These are phyloP conservation scores for Mormyrops attenuatus DNA, from an alignment of 2,797 vertebrate species.

Conservation along the genomic window DNA sequence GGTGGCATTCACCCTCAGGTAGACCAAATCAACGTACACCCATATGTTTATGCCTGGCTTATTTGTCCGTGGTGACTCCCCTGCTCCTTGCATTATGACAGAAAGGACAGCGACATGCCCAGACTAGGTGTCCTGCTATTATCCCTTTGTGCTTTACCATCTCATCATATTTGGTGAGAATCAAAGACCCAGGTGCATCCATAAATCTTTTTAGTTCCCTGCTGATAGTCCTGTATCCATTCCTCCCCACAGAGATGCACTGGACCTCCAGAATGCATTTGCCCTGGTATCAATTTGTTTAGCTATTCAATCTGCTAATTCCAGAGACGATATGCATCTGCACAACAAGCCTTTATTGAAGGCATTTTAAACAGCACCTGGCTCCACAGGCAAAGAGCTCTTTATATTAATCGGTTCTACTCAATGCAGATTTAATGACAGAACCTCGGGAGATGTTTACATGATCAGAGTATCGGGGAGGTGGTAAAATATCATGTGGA, in stretches of 20 bases:
- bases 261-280: not conserved
- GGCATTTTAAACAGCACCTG: conserved; percentile 40
- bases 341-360: conserved; percentile 39
- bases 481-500: conserved; percentile 26
- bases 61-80: conserved; percentile 26
- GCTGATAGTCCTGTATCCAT: not conserved
- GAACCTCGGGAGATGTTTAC: conserved; percentile 26
- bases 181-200: not conserved
- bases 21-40: conserved; percentile 29
- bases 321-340: conserved; percentile 46
- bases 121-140: conserved; percentile 38
- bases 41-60: conserved; percentile 29
- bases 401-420: conserved; percentile 52
- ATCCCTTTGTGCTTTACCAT: conserved; percentile 19
- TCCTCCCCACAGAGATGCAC: not conserved
- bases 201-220: not conserved
- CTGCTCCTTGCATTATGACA: conserved; percentile 24
- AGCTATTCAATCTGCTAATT: conserved; percentile 42
- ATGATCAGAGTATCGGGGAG: conserved; percentile 41
- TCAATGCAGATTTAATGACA: conserved; percentile 49
- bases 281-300: conserved; percentile 16
- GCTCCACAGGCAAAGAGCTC: conserved; percentile 43
- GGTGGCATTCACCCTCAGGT: conserved; percentile 37
- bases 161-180: conserved; percentile 15
- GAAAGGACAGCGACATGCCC: conserved; percentile 26